Conservation (phyloP, 2,888 invertebrate genomes). For the Eupelmus urozonus region DNA sequence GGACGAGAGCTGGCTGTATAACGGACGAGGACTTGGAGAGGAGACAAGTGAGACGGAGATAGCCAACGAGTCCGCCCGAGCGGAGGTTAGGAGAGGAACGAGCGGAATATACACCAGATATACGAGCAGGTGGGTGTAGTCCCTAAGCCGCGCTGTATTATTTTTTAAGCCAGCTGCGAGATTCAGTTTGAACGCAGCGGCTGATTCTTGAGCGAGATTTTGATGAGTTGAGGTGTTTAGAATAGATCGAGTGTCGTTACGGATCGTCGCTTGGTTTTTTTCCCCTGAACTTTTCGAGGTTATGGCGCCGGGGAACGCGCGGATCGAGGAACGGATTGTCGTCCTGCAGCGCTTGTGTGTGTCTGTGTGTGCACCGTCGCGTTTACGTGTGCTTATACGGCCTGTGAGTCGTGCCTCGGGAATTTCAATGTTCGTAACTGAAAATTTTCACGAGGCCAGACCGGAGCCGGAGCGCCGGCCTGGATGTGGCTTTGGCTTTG, state of each 20-base stretch:
- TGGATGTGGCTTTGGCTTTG: no score
- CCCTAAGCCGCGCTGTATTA: background rate
- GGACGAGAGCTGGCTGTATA: no score
- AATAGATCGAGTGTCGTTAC: no score
- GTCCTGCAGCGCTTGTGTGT: constrained; percentile 7
- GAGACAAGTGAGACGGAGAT: background rate
- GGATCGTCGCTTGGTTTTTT: background rate
- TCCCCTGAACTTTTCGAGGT: constrained; percentile 35
- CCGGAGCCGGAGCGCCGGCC: no score
- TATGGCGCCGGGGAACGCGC: constrained; percentile 22
- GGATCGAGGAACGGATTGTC: constrained; percentile 30
- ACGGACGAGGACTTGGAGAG: background rate
- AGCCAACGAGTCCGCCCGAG: background rate
- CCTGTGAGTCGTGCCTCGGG: no score
- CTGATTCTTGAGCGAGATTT: no score
- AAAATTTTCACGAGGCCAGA: constrained; percentile 5
- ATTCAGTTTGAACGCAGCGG: no score
- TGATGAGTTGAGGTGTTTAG: no score
- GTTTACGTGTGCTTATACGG: background rate
- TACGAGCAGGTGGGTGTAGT: constrained; percentile 72
- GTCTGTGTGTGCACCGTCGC: background rate
- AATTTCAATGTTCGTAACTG: constrained; percentile 13
- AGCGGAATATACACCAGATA: constrained; percentile 57
- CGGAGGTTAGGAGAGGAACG: constrained; percentile 47
- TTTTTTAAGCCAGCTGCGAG: background rate